phyloP scores from a whole-genome alignment of 2,113 vertebrate genomes.

The Eubucco bourcierii region DNA sequence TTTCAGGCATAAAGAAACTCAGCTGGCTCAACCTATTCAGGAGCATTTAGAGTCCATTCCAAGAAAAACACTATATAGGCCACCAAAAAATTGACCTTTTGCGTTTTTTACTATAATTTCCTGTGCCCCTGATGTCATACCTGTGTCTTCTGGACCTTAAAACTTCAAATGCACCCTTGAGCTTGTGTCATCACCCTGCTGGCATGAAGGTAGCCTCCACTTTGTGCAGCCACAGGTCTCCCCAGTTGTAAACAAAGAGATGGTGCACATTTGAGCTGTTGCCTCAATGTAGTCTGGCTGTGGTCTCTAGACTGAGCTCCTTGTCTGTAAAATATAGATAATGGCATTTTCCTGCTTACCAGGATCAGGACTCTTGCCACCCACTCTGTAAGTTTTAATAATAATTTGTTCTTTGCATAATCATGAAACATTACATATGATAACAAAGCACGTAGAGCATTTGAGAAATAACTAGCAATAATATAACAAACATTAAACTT shows the following conservation, averaged over 20 bases:
- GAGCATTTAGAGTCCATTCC: background rate
- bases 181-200: background rate
- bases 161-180: background rate
- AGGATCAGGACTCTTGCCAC: too few species aligned
- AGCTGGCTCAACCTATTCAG: constrained; percentile 1
- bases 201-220: background rate
- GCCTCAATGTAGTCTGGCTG: background rate
- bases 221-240: background rate
- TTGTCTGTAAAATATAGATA: background rate
- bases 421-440: too few species aligned
- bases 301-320: background rate
- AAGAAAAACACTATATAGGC: background rate
- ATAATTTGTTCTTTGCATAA: too few species aligned
- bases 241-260: background rate
- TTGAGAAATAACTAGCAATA: too few species aligned
- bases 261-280: background rate
- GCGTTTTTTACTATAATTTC: background rate
- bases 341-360: background rate
- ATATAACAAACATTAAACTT: too few species aligned
- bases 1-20: background rate
- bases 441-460: too few species aligned
- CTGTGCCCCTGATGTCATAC: background rate
- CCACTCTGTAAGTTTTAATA: too few species aligned
- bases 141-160: background rate
- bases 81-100: background rate